A percentile compares a stretch with the other conserved stretches of the same genome.
Conservation (phyloP, 2,888 invertebrate genomes). For the Corbicula japonica region DNA sequence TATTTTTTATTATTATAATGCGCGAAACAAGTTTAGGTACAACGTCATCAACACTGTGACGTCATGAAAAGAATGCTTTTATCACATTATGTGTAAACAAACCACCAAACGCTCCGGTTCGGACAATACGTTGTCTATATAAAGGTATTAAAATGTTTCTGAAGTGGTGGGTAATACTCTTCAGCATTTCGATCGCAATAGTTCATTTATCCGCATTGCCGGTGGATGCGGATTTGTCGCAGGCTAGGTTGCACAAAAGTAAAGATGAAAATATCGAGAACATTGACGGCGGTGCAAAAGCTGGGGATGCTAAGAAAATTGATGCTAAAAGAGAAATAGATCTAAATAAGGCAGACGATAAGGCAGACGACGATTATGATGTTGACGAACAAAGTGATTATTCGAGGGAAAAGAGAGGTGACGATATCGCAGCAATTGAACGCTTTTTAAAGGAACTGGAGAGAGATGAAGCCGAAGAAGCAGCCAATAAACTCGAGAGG, state of each 20-base stretch:
- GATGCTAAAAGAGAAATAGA: not conserved
- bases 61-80: not conserved
- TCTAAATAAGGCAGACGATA: not conserved
- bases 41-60: slow-evolving; percentile 4
- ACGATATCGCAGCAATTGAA: not conserved
- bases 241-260: too few relatives aligned
- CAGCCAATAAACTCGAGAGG: too few relatives aligned
- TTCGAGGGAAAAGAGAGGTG: not conserved
- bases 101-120: not conserved
- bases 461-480: not conserved
- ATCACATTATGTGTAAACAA: not conserved
- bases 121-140: too few relatives aligned
- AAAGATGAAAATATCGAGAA: not conserved
- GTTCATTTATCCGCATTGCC: not conserved
- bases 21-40: too few relatives aligned
- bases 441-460: slow-evolving; percentile 1
- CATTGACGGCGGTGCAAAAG: not conserved
- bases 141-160: slow-evolving; percentile 1
- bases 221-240: not conserved
- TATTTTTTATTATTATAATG: too few relatives aligned
- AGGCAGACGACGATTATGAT: slow-evolving; percentile 12
- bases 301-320: not conserved
- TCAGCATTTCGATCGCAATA: not conserved
- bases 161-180: not conserved
- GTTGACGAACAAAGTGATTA: slow-evolving; percentile 11